Conservation (phyloP, 2,113 vertebrate species). For the Arothron firmamentum region DNA sequence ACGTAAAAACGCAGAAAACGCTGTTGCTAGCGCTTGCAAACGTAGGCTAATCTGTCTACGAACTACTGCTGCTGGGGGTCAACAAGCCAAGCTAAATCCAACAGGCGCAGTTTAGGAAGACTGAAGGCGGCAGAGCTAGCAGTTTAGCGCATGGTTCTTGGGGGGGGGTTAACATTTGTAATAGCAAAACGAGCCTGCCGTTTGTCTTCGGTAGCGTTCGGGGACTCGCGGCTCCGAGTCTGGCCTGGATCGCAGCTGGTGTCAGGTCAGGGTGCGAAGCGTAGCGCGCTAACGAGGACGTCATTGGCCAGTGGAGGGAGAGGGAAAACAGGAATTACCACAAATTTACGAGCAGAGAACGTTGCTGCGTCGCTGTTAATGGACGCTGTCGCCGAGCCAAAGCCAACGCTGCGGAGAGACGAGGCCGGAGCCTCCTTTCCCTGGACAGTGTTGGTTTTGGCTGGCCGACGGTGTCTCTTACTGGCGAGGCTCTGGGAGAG, state of each 20-base stretch:
- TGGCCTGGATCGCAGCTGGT: conserved; percentile 58
- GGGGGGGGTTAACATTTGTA: conserved; percentile 27
- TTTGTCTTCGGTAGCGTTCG: conserved; percentile 56
- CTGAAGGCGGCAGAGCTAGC: background rate
- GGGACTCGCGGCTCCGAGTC: conserved; percentile 34
- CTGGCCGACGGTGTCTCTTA: conserved; percentile 30
- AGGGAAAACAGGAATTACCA: conserved; percentile 46
- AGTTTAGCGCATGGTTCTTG: background rate
- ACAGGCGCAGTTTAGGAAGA: too few species aligned
- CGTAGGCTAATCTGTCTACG: conserved; percentile 2
- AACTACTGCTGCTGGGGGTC: background rate
- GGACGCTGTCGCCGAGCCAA: conserved; percentile 42
- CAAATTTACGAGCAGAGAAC: conserved; percentile 55
- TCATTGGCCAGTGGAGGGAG: conserved; percentile 46
- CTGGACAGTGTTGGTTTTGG: conserved; percentile 64
- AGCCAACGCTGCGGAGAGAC: conserved; percentile 47
- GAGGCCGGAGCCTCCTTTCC: conserved; percentile 40
- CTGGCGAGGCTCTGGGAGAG: conserved; percentile 52
- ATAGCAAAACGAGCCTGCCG: conserved; percentile 60
- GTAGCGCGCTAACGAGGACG: conserved; percentile 50
- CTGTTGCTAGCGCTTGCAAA: too few species aligned
- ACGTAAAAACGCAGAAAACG: conserved; percentile 15
- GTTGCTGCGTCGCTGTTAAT: conserved; percentile 35
- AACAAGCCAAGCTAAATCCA: too few species aligned
- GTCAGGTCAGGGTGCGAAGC: conserved; percentile 54